Conservation (phyloP, 2,888 invertebrate genomes). For the Drosophila melanocephala region DNA sequence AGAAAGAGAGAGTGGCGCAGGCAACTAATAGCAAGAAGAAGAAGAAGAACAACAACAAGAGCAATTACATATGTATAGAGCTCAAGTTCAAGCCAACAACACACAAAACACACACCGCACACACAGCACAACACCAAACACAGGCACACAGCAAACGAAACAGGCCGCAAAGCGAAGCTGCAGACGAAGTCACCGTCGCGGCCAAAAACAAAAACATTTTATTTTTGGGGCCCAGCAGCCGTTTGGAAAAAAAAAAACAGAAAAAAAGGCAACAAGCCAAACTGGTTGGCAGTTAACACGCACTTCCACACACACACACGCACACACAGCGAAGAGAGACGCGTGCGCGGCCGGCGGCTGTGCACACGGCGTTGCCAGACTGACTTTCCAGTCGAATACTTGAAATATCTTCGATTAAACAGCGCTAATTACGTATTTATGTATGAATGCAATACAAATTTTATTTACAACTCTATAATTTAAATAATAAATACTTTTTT, state of each 20-base stretch:
- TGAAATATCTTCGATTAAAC: background rate
- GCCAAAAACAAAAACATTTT: slow-evolving; percentile 40
- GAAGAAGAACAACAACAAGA: slow-evolving; percentile 36
- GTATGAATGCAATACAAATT: background rate
- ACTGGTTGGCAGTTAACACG: slow-evolving; percentile 59
- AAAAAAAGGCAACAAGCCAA: slow-evolving; percentile 39
- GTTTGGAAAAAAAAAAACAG: slow-evolving; percentile 20
- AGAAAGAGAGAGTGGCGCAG: slow-evolving; percentile 22
- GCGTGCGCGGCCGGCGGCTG: slow-evolving; percentile 47
- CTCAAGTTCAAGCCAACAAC: slow-evolving; percentile 77
- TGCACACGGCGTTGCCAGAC: slow-evolving; percentile 47
- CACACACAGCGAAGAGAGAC: slow-evolving; percentile 27
- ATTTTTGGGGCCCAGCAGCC: slow-evolving; percentile 57
- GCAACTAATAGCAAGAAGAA: slow-evolving; percentile 41
- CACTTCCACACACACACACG: slow-evolving; percentile 17
- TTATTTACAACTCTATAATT: background rate
- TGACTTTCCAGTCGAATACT: background rate
- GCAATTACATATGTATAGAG: slow-evolving; percentile 79
- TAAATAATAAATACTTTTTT: background rate
- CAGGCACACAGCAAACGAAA: slow-evolving; percentile 47
- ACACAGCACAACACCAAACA: slow-evolving; percentile 50
- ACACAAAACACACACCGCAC: slow-evolving; percentile 40
- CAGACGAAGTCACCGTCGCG: slow-evolving; percentile 18
- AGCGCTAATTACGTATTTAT: background rate
- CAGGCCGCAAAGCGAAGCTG: slow-evolving; percentile 35